Evolutionary conservation across 1,140 invertebrate species (phyloP).

Genomic region (Olivierus martensii): DNA sequence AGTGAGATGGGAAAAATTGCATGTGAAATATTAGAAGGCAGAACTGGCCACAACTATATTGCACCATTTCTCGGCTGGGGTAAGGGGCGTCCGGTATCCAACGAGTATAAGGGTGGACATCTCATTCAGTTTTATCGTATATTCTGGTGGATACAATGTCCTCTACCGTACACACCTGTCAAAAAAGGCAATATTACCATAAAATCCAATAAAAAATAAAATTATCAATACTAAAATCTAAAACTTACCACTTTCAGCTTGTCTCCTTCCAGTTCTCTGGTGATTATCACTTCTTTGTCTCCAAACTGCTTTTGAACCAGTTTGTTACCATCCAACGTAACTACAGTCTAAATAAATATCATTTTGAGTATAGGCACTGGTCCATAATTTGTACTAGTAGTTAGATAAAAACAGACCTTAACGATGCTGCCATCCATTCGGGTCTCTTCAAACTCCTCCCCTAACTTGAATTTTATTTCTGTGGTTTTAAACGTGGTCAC

Average conservation of each 20-base stretch:
- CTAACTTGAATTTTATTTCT: conserved; percentile 58
- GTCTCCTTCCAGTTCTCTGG: conserved; percentile 48
- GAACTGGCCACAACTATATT: too few relatives aligned
- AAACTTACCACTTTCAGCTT: conserved; percentile 48
- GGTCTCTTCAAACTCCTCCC: conserved; percentile 69
- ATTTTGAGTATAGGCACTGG: too few relatives aligned
- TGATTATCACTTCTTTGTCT: conserved; percentile 44
- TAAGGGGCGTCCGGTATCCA: too few relatives aligned
- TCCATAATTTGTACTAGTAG: too few relatives aligned
- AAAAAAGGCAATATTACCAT: too few relatives aligned
- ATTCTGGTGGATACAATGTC: conserved; percentile 7
- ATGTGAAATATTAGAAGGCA: too few relatives aligned
- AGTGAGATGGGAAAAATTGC: too few relatives aligned
- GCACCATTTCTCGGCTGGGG: too few relatives aligned
- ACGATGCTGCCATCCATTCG: conserved; percentile 72
- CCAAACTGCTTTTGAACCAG: conserved; percentile 50
- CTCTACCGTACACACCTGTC: conserved; percentile 6
- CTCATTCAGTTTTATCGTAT: conserved; percentile 1
- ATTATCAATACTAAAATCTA: too few relatives aligned
- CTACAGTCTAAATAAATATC: conserved; percentile 15
- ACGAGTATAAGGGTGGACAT: too few relatives aligned
- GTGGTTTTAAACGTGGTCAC: conserved; percentile 61
- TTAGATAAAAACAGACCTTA: conserved; percentile 38
- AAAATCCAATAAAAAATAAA: too few relatives aligned
- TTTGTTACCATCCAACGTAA: conserved; percentile 39